Evolutionary conservation across 2,113 vertebrate species (phyloP).

Genomic region (Oncorhynchus kisutch): DNA sequence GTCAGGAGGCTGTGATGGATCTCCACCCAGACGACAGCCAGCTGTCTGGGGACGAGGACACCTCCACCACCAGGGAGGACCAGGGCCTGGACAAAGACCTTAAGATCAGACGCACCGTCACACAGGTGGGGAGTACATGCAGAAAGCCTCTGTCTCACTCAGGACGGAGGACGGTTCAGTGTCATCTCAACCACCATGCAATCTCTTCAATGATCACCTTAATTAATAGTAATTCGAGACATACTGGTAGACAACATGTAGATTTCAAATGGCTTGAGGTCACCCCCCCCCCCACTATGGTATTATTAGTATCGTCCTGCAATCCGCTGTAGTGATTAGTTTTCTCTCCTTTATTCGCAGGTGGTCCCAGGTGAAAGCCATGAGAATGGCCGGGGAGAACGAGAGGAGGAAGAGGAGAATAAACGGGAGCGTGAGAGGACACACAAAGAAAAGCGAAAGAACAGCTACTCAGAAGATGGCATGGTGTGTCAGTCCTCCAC

Average conservation of each 20-base stretch:
- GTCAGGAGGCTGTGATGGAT: slow-evolving; percentile 86
- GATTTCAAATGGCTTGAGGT: no score
- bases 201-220: no score
- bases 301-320: neutral
- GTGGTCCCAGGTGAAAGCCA: slow-evolving; percentile 80
- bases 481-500: slow-evolving; percentile 68
- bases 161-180: no score
- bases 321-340: no score
- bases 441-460: slow-evolving; percentile 59
- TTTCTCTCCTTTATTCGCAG: slow-evolving; percentile 44
- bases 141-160: no score
- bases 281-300: no score
- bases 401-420: slow-evolving; percentile 66
- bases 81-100: slow-evolving; percentile 81
- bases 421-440: slow-evolving; percentile 62
- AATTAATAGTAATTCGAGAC: no score
- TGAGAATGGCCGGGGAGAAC: slow-evolving; percentile 83
- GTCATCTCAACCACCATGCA: no score
- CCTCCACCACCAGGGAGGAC: slow-evolving; percentile 58
- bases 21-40: slow-evolving; percentile 86
- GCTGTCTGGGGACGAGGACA: slow-evolving; percentile 85
- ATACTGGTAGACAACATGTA: no score
- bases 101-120: slow-evolving; percentile 89
- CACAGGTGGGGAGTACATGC: slow-evolving; percentile 73
- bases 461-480: slow-evolving; percentile 66